Evolutionary conservation across 1,140 invertebrate species (phyloP).

Genomic region (Coboldia fuscipes): DNA sequence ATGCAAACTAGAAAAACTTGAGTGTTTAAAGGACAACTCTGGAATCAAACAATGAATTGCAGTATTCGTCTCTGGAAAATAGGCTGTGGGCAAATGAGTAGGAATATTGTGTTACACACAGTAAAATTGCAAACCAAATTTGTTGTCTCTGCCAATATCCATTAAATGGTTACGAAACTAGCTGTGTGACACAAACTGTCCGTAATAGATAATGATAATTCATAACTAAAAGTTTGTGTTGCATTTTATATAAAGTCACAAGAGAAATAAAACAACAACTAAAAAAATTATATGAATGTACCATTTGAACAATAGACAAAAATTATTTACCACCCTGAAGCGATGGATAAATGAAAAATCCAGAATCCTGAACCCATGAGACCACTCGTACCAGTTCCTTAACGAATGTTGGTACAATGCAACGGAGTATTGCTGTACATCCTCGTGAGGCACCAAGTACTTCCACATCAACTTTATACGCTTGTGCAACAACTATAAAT

Average conservation of each 20-base stretch:
- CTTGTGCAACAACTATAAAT: slow-evolving; percentile 53
- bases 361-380: slow-evolving; percentile 58
- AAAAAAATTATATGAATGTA: background rate
- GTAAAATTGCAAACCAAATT: too few species aligned
- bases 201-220: too few species aligned
- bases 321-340: slow-evolving; percentile 44
- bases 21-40: too few species aligned
- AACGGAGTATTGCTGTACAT: slow-evolving; percentile 60
- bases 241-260: background rate
- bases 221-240: background rate
- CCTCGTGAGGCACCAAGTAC: slow-evolving; percentile 46
- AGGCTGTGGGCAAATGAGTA: background rate
- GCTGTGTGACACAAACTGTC: too few species aligned
- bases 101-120: too few species aligned
- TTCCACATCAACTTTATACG: slow-evolving; percentile 54
- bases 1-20: too few species aligned
- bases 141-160: too few species aligned
- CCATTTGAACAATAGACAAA: slow-evolving; percentile 7
- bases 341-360: slow-evolving; percentile 53
- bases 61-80: too few species aligned
- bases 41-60: too few species aligned
- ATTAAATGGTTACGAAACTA: too few species aligned
- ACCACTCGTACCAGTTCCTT: slow-evolving; percentile 64
- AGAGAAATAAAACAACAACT: background rate
- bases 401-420: slow-evolving; percentile 58